Base-by-base conservation (phyloP, 2,888 invertebrate species). In the Desoria tigrina region DNA sequence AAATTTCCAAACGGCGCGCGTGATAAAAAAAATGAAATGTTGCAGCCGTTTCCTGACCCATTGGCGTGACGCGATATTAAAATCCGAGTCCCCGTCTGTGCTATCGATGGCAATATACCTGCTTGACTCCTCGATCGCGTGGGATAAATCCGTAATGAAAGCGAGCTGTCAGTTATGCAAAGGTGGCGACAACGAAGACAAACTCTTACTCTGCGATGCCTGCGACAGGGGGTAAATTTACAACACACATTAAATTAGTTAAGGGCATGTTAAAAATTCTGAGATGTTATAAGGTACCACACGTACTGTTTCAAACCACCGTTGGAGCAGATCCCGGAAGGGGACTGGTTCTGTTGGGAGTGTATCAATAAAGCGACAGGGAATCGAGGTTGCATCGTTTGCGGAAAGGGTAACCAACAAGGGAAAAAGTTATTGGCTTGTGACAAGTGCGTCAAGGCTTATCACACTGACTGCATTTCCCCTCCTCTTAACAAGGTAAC, bases 71-170 rank as follows among this genome's bases (percentile, higher is more conserved):
- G 94, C 92, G 0, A 90, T 96, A 0, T 83, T 86, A 1, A 86
- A 90, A 57, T 90, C 93, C 53, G 87, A 86, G 77, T 94, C 94
- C 0, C 88, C 94, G 0, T 91, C 95, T 0, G 96, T 97, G 79
- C 83, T 97, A 26, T 90, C 92, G 24, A 89, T 94, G 88, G 89
- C 92, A 76, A 84, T 94, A 65, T 90, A 92, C 78, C 90, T 92
- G 77, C 83, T 98, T 74, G 94, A 96, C 79, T 88, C 90, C 1
- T 90, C 90, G 79, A 92, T 98, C 77, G 95, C 96, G 42, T 98
- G 98, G 98, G 97, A 98, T 83, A 95, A 96, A 84, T 95, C 95
- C 83, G 92, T 96, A 79, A 96, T 98, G 96, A 95, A 96, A 53
- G 87, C 96, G 94, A 92, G 92, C 82, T 97, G 97, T 82, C 97